A percentile compares a stretch with the other conserved stretches of the same genome.
Conservation (phyloP, 2,113 vertebrate genomes). For the Cathartes aura region DNA sequence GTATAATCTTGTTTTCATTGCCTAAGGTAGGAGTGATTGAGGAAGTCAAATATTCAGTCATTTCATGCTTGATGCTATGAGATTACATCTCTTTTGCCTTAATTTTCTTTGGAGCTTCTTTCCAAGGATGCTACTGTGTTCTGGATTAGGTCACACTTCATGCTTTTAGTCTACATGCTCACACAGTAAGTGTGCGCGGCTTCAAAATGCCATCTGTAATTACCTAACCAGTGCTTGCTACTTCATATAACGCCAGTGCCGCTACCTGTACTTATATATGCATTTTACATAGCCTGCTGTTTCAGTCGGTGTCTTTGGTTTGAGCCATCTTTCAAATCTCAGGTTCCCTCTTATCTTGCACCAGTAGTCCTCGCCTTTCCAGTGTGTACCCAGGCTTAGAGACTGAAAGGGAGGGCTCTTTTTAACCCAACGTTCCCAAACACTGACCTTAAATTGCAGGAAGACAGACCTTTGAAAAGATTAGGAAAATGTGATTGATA, state of each 20-base stretch:
- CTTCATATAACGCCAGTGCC: neutral
- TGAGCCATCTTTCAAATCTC: neutral
- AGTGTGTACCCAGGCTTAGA: neutral
- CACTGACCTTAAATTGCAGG: neutral
- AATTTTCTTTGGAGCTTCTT: neutral
- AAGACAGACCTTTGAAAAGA: neutral
- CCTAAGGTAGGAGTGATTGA: neutral
- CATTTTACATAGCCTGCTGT: neutral
- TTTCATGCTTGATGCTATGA: neutral
- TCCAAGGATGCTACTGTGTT: neutral
- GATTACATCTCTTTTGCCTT: neutral
- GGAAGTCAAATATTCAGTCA: neutral
- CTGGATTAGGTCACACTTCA: neutral
- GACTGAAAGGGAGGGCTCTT: neutral
- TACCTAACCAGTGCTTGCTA: neutral
- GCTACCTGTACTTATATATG: neutral
- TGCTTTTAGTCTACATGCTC: neutral
- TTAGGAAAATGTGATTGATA: neutral
- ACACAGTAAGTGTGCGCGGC: neutral
- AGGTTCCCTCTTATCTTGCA: neutral
- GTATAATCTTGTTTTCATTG: neutral
- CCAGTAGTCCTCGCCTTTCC: accelerated
- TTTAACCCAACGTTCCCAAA: neutral
- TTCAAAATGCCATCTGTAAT: neutral
- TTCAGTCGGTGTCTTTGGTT: neutral